Evolutionary conservation across 2,888 invertebrate genomes (phyloP).

Genomic region (Bruchidius siliquastri): DNA sequence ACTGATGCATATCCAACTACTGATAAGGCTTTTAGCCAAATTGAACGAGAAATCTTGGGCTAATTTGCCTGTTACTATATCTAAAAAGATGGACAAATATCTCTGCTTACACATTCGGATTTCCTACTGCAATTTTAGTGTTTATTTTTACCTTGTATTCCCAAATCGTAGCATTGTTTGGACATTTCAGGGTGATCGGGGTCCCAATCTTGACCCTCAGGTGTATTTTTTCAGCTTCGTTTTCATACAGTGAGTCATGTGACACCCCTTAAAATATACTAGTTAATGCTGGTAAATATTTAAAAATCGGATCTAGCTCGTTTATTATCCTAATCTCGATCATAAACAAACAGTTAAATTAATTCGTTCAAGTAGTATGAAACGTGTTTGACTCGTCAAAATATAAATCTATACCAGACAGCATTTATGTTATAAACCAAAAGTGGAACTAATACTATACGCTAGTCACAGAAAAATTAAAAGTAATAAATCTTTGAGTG

Average conservation of each 20-base stretch:
- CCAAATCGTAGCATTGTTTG: conserved; percentile 31
- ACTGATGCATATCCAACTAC: too few species aligned
- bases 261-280: not conserved
- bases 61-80: too few species aligned
- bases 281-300: not conserved
- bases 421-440: too few species aligned
- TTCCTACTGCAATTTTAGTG: too few species aligned
- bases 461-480: too few species aligned
- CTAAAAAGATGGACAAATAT: not conserved
- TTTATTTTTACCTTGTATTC: conserved; percentile 33
- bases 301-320: not conserved
- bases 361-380: not conserved
- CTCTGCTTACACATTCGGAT: too few species aligned
- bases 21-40: too few species aligned
- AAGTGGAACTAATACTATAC: too few species aligned
- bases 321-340: not conserved
- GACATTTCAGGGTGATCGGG: conserved; percentile 34
- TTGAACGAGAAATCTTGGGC: too few species aligned
- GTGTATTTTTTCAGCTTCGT: not conserved
- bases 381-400: conserved; percentile 5
- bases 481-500: too few species aligned
- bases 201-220: conserved; percentile 33
- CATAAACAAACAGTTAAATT: not conserved
- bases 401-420: not conserved
- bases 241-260: not conserved